Evolutionary conservation across 2,113 vertebrate species (phyloP).

Genomic region (Platichthys flesus): DNA sequence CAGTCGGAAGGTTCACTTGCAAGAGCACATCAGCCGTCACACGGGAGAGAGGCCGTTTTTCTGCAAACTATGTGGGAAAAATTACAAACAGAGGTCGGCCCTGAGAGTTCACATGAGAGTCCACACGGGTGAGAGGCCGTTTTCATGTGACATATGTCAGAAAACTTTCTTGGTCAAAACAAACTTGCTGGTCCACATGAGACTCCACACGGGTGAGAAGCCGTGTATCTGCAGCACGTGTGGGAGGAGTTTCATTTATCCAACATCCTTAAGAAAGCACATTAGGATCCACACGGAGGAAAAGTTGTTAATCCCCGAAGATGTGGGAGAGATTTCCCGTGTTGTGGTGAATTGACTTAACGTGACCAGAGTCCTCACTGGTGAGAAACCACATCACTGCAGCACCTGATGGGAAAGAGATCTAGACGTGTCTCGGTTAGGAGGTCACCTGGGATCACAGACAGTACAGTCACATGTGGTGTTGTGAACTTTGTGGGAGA

Average conservation of each 20-base stretch:
- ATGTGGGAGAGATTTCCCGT: neutral
- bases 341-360: too few species aligned
- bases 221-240: neutral
- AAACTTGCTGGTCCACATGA: neutral
- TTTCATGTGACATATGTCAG: neutral
- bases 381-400: too few species aligned
- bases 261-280: neutral
- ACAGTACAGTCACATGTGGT: too few species aligned
- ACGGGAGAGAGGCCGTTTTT: neutral
- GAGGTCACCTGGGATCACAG: too few species aligned
- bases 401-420: too few species aligned
- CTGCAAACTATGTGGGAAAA: neutral
- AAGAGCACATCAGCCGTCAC: neutral
- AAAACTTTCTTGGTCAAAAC: neutral
- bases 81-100: neutral
- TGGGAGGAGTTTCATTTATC: neutral
- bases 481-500: too few species aligned
- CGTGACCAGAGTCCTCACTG: too few species aligned
- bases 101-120: neutral
- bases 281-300: neutral
- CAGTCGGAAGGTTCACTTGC: neutral
- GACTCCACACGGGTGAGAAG: neutral
- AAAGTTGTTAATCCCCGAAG: neutral
- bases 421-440: too few species aligned
- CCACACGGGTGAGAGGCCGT: neutral